These are phyloP conservation scores for Yoshiicerus persimilis DNA, from an alignment of 1,140 invertebrate genomes.

Conservation along the genomic window DNA sequence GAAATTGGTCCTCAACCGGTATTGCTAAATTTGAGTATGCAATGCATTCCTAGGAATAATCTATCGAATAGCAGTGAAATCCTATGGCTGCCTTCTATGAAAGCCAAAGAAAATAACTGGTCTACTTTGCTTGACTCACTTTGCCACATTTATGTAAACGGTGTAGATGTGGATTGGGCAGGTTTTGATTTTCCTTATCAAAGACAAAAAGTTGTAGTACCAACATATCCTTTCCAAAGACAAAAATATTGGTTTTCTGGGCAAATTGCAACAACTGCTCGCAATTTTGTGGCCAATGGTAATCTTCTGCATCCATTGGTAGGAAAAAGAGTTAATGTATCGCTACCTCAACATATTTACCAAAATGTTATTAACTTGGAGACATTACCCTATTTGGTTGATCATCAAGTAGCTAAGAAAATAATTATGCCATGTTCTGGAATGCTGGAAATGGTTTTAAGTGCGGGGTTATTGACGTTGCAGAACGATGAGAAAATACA, in stretches of 20 bases:
- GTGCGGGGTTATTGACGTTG: no score
- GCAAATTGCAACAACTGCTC: not conserved
- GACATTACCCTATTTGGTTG: not conserved
- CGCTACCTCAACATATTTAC: not conserved
- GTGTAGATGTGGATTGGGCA: not conserved
- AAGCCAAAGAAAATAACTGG: conserved; percentile 17
- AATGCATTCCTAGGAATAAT: no score
- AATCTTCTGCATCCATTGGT: not conserved
- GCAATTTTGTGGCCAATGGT: not conserved
- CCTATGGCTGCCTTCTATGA: conserved; percentile 15
- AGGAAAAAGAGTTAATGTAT: not conserved
- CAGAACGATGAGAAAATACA: no score
- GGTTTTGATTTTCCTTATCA: not conserved
- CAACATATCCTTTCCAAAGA: not conserved
- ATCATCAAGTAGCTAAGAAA: not conserved
- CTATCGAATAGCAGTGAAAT: not conserved
- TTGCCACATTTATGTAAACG: not conserved
- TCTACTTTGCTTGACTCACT: not conserved
- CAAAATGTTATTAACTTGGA: not conserved
- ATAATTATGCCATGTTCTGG: not conserved
- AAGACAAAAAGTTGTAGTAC: not conserved
- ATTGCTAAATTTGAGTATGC: not conserved
- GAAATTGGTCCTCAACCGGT: conserved; percentile 27
- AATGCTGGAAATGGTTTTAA: not conserved
- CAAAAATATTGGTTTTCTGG: not conserved